Percentiles rank a stretch among this genome's conserved stretches.
Evolutionary conservation across 2,888 invertebrate species (phyloP).

Genomic region (Timema podura): DNA sequence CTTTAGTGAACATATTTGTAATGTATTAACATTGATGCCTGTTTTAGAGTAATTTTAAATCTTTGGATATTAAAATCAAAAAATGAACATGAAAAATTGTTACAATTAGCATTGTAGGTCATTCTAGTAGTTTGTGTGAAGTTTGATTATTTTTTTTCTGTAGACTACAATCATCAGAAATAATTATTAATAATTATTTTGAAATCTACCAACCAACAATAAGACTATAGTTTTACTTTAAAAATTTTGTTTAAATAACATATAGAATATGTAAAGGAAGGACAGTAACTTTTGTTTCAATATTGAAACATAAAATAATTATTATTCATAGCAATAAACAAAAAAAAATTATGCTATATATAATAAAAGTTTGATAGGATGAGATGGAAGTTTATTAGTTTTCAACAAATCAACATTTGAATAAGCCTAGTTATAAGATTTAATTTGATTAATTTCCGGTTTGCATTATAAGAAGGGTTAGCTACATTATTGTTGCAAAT

Average conservation of each 20-base stretch:
- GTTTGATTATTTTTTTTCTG: slow-evolving; percentile 23
- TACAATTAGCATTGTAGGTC: no score
- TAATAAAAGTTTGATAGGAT: slow-evolving; percentile 16
- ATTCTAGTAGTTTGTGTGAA: slow-evolving; percentile 18
- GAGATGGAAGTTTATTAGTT: slow-evolving; percentile 22
- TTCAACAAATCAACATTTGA: background rate
- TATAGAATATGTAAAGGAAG: no score
- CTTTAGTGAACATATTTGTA: slow-evolving; percentile 18
- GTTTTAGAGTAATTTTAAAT: slow-evolving; percentile 24
- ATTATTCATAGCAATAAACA: slow-evolving; percentile 45
- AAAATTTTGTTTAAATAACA: slow-evolving; percentile 45
- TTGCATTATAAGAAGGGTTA: no score
- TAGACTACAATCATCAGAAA: slow-evolving; percentile 22
- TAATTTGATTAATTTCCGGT: no score
- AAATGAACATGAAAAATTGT: background rate
- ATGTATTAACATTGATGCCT: slow-evolving; percentile 22
- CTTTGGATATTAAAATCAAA: slow-evolving; percentile 21
- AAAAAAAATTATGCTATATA: slow-evolving; percentile 34
- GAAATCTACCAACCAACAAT: no score
- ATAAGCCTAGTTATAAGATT: no score
- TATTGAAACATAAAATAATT: slow-evolving; percentile 31
- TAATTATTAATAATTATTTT: slow-evolving; percentile 10
- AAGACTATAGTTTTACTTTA: no score
- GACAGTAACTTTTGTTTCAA: no score
- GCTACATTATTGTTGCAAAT: no score